Evolutionary conservation across 2,888 invertebrate species (phyloP), one percentile per base, ranked within the genome.

Genomic region (Cephus rjabovi): DNA sequence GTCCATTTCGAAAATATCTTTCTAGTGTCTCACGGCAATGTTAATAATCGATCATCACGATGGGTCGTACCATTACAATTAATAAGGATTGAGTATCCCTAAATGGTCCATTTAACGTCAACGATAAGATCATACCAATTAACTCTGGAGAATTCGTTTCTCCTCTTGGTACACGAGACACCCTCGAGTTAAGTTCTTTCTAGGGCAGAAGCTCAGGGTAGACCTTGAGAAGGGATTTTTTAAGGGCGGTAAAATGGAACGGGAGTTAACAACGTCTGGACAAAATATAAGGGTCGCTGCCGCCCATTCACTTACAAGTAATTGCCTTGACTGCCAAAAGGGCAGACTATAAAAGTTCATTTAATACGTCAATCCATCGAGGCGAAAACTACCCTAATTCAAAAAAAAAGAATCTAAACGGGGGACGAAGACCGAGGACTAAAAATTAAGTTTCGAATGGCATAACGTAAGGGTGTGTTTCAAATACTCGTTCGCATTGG

Each of bases 401-500:
- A 9, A 23, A 23, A 56, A 56, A 56, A 56, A 56, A 56, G 9
- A 56, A 2, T 3, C 35, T 35, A 35, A 35, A 35, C 23, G 2
- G 0, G 23, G 56, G 2, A 23, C 9, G 23, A 56, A 56, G 23
- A 56, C 1, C 0, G 9, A 23, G 9, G 9, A 2, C 56, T 9
- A 56, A 23, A 40, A 40, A 40, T 40, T 1, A 15, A 15, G 15
- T 15, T 15, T 40, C 15, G 15, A 40, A 40, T 15, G 40, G 1
- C n/a, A 70, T 70, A 11, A 70, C 15, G 9, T 11, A 34, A 34
- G 34, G 77, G 56, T 40, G 34, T 71, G 71, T 71, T 77, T 75
- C 71, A 77, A 75, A 71, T 77, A 77, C 77, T 77, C 71, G 56
- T 69, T 74, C 70, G 56, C 75, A 75, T 75, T 40, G 56, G 37